Conservation (phyloP, 2,888 invertebrate species). For the Meiosimyza decipiens region DNA sequence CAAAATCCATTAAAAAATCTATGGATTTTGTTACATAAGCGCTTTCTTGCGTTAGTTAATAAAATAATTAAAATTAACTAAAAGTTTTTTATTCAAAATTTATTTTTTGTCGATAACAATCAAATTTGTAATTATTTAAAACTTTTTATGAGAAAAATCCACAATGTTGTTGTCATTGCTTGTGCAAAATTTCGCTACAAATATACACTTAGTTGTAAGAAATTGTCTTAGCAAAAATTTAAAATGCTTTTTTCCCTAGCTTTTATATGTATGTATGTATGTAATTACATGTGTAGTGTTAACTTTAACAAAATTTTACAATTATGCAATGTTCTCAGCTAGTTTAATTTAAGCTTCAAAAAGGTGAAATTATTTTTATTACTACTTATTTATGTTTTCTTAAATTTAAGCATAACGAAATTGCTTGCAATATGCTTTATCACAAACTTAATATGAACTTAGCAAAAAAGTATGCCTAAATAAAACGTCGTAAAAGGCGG, state of each 20-base stretch:
- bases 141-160: background rate
- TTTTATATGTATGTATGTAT: background rate
- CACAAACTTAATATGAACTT: slow-evolving; percentile 8
- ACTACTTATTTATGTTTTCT: background rate
- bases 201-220: background rate
- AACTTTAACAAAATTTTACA: too few species aligned
- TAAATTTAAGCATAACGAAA: background rate
- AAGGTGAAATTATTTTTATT: slow-evolving; percentile 23
- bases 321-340: slow-evolving; percentile 61
- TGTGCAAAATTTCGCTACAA: background rate
- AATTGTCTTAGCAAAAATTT: slow-evolving; percentile 15
- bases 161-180: slow-evolving; percentile 10
- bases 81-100: background rate
- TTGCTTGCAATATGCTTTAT: slow-evolving; percentile 29
- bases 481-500: background rate
- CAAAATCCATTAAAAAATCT: slow-evolving; percentile 21
- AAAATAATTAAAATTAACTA: background rate
- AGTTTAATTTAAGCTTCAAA: slow-evolving; percentile 38
- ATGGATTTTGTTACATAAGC: background rate
- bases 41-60: background rate
- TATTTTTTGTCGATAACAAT: background rate
- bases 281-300: too few species aligned
- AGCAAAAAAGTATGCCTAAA: background rate
- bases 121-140: too few species aligned
- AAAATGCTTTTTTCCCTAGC: background rate